Conservation (phyloP, 1,140 invertebrate species). For the Neodiprion lecontei region DNA sequence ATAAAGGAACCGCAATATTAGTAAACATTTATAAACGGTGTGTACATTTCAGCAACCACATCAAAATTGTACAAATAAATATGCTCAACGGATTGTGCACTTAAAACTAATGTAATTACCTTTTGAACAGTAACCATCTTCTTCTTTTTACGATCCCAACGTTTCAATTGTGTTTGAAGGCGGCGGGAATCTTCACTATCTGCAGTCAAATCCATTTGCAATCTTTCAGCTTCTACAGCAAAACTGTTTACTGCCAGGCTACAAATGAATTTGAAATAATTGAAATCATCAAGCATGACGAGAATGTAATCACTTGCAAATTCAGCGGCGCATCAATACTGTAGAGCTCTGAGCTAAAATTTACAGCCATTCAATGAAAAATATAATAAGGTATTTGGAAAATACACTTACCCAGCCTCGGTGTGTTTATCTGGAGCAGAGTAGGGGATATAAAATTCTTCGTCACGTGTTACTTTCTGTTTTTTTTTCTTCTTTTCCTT, state of each 20-base stretch:
- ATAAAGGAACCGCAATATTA: constrained; percentile 30
- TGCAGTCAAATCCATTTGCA: constrained; percentile 80
- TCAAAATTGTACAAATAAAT: constrained; percentile 3
- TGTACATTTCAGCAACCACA: constrained; percentile 14
- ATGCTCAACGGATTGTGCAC: constrained; percentile 9
- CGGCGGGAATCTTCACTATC: constrained; percentile 75
- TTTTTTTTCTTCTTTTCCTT: constrained; percentile 63
- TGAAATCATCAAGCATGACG: constrained; percentile 17
- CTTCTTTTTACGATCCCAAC: constrained; percentile 92
- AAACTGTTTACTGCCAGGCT: constrained; percentile 81
- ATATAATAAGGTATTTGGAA: constrained; percentile 5
- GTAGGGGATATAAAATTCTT: constrained; percentile 89
- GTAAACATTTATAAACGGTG: constrained; percentile 9
- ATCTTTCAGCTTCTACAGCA: constrained; percentile 73
- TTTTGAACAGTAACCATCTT: constrained; percentile 82
- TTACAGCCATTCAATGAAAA: neutral
- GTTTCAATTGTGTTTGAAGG: constrained; percentile 66
- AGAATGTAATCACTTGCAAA: neutral
- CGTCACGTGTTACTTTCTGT: constrained; percentile 66
- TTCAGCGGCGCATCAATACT: constrained; percentile 12
- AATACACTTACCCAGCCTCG: constrained; percentile 78
- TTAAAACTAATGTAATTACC: constrained; percentile 48
- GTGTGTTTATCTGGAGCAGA: constrained; percentile 83
- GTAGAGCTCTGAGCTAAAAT: neutral
- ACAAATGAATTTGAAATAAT: constrained; percentile 30